Evolutionary conservation across 2,113 vertebrate genomes (phyloP), one percentile per base, ranked within the genome.

Genomic region (Aptenodytes patagonicus): DNA sequence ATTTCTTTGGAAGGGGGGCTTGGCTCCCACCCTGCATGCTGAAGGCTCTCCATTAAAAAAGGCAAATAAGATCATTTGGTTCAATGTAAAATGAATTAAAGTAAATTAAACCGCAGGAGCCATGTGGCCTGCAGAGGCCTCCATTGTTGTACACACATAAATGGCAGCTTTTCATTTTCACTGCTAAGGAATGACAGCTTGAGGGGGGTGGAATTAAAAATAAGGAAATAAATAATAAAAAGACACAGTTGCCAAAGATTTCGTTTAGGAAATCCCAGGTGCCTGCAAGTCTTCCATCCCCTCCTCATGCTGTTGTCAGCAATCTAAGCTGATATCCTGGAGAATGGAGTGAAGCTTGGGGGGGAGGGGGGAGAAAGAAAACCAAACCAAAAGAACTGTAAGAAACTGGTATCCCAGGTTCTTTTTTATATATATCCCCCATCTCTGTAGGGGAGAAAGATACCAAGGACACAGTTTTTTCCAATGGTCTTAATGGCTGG

Each of bases 31-130:
- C 93, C 97, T 89, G 94, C 10, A 3, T 32, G 77, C 91, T 97
- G 96, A 97, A 97, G 85, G 93, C 89, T 97, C 95, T 96, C 98
- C 97, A 98, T 98, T 98, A 97, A 97, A 98, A 98, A 97, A 98
- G 75, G 86, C 90, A 96, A 93, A 94, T 90, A 94, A 97, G 97
- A 98, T 98, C 97, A 97, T 98, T 98, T 97, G 81, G 97, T 98
- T 98, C 98, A 97, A 98, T 98, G 94, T 96, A 98, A 98, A 98
- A 98, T 95, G 97, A 98, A 98, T 98, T 98, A 98, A 97, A 97
- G 97, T 97, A 98, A 98, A 98, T 98, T 98, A 98, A 98, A 98
- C 95, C 92, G 98, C 62, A 90, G 91, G 94, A 98, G 97, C 98
- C 98, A 98, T 98, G 98, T 98, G 98, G 98, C 96, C 78, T 93